A percentile compares a stretch with the other conserved stretches of the same genome.
phyloP scores from a whole-genome alignment of 2,888 invertebrate genomes.

The Chloroclystis v-ata region DNA sequence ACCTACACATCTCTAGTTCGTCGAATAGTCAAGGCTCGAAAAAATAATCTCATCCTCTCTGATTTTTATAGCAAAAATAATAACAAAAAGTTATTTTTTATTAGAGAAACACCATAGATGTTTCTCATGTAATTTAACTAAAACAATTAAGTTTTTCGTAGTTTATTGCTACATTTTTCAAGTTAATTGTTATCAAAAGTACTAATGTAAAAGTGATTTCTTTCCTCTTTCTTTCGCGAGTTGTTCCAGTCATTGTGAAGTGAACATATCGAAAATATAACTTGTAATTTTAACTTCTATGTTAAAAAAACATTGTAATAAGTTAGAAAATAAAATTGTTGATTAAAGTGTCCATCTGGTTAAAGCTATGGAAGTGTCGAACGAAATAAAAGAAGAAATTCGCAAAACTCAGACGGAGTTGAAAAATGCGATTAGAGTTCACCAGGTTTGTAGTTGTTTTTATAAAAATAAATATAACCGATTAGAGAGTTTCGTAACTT shows the following conservation, averaged over 20 bases:
- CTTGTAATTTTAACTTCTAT: neutral
- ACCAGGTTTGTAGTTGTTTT: constrained; percentile 73
- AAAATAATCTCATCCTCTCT: no score
- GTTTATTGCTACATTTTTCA: neutral
- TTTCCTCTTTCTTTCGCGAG: constrained; percentile 10
- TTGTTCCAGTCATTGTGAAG: constrained; percentile 8
- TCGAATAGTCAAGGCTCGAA: no score
- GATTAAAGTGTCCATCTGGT: neutral
- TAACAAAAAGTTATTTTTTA: no score
- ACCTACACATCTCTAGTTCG: no score
- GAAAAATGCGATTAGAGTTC: constrained; percentile 80
- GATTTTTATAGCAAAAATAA: no score
- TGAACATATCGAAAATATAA: constrained; percentile 13
- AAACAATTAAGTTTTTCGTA: neutral
- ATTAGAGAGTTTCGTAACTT: no score
- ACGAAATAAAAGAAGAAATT: constrained; percentile 80
- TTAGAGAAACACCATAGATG: no score
- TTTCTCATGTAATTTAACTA: neutral
- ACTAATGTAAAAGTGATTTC: constrained; percentile 6
- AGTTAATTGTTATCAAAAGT: constrained; percentile 15
- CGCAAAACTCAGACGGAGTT: constrained; percentile 78
- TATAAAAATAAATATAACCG: no score
- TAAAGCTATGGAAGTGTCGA: constrained; percentile 77
- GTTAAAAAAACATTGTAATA: neutral
- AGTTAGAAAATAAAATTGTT: neutral